phyloP scores from a whole-genome alignment of 2,888 invertebrate species.

The Hoplodrina ambigua region DNA sequence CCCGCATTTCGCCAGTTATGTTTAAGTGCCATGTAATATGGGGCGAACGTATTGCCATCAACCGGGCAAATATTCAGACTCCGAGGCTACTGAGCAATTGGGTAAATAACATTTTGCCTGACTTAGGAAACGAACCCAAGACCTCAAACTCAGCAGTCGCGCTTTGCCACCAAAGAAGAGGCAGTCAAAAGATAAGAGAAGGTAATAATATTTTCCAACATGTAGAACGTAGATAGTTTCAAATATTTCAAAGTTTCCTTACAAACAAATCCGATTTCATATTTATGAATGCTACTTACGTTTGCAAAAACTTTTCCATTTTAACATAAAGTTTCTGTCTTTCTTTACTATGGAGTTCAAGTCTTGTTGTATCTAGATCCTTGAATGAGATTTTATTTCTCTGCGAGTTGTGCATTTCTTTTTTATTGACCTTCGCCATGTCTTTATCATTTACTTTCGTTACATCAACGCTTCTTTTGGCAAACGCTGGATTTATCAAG shows the following conservation, averaged over 20 bases:
- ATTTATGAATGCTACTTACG: conserved; percentile 87
- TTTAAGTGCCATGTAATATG: too few relatives aligned
- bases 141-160: too few relatives aligned
- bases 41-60: too few relatives aligned
- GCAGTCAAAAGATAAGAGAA: background rate
- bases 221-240: conserved; percentile 11
- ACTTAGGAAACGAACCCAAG: too few relatives aligned
- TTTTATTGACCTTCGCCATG: conserved; percentile 62
- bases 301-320: conserved; percentile 91
- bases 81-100: too few relatives aligned
- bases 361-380: conserved; percentile 73
- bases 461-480: conserved; percentile 82
- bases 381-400: conserved; percentile 71
- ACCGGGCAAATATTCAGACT: too few relatives aligned
- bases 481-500: conserved; percentile 86
- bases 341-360: conserved; percentile 91
- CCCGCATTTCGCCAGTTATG: too few relatives aligned
- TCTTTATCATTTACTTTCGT: conserved; percentile 45
- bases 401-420: conserved; percentile 79
- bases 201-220: background rate
- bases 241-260: conserved; percentile 35
- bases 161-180: too few relatives aligned
- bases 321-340: conserved; percentile 91
- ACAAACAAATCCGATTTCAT: conserved; percentile 43
- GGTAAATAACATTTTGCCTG: too few relatives aligned